phyloP scores from a whole-genome alignment of 2,888 invertebrate species.

The Pimpla rufipes region DNA sequence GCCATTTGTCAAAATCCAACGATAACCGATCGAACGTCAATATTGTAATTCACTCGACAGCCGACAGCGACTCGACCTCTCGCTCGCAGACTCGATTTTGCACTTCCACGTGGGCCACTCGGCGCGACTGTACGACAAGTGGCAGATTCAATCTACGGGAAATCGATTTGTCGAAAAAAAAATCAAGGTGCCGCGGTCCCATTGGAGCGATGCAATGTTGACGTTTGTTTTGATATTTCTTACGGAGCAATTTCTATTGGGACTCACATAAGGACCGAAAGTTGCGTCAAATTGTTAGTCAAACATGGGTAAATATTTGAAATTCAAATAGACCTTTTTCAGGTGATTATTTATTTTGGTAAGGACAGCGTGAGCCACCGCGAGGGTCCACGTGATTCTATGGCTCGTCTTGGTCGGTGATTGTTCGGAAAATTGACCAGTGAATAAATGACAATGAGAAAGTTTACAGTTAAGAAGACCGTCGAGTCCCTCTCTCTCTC shows the following conservation, averaged over 20 bases:
- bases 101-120: not conserved
- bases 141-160: not conserved
- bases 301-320: no score
- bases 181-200: no score
- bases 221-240: no score
- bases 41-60: constrained; percentile 44
- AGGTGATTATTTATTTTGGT: no score
- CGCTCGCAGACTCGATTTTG: constrained; percentile 1
- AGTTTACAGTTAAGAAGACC: constrained; percentile 21
- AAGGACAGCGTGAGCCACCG: no score
- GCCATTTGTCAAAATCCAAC: constrained; percentile 52
- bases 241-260: no score
- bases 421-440: not conserved
- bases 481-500: constrained; percentile 66
- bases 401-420: not conserved
- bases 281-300: no score
- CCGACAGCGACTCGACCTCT: not conserved
- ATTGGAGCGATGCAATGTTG: no score
- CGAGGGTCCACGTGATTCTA: no score
- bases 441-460: not conserved
- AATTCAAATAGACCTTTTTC: no score
- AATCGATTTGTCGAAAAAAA: constrained; percentile 25
- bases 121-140: not conserved
- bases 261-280: no score
- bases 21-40: constrained; percentile 39